Evolutionary conservation across 2,888 invertebrate species (phyloP), one percentile per base, ranked within the genome.

Genomic region (Eurois occulta): DNA sequence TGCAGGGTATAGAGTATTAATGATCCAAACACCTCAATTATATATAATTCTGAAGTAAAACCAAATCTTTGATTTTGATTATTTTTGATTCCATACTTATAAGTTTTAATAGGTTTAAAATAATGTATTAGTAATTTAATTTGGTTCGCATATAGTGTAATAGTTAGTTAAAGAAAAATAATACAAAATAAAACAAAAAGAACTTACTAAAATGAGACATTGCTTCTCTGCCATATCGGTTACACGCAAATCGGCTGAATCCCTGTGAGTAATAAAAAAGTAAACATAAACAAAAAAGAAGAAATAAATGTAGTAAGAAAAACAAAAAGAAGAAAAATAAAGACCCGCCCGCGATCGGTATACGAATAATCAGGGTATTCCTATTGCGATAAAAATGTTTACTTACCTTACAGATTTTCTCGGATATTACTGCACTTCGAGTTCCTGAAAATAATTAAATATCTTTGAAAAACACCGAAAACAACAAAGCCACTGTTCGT

Each of bases 141-240:
- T 16, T 28, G n/a, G n/a, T n/a, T n/a, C 11, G 5, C n/a, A 5
- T n/a, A 11, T 13, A 55, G 11, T 55, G 55, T 55, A 2, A 5
- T 55, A n/a, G 6, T 55, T 55, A 52, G 24, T 3, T 24, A n/a
- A 52, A 3, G 3, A 52, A 52, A 13, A 55, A n/a, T n/a, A n/a
- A n/a, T n/a, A n/a, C n/a, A n/a, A n/a, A n/a, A n/a, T n/a, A n/a
- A 64, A 28, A 55, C n/a, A 64, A 72, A 72, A 65, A 38, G 0
- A 73, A 85, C 86, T 86, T 76, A 86, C 86, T 24, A 79, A 71
- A 77, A 83, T 46, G 32, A 60, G 68, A 67, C 16, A 73, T 75
- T 62, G 72, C 38, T 48, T 74, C 68, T 38, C 62, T 75, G 72
- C 67, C 86, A 86, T 85, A 72, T 75, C 48, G 32, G 48, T 65